These are phyloP conservation scores for Busseola fusca DNA, from an alignment of 2,888 invertebrate genomes.

Conservation along the genomic window DNA sequence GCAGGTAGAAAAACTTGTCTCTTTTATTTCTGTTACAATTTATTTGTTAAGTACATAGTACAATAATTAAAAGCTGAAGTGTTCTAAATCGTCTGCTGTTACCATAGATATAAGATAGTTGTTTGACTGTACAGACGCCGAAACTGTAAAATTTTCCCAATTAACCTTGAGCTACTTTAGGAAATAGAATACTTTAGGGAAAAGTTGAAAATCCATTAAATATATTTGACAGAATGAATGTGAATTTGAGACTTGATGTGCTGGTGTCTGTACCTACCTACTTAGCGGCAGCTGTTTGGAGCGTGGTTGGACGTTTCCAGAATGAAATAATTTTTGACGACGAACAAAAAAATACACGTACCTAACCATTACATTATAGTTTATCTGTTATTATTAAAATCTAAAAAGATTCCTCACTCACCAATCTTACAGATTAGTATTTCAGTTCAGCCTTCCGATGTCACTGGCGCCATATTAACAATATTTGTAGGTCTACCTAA, in stretches of 20 bases:
- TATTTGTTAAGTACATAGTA: neutral
- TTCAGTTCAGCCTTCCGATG: constrained; percentile 27
- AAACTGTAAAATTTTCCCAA: too few relatives aligned
- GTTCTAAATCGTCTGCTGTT: neutral
- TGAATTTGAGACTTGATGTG: too few relatives aligned
- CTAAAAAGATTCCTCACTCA: constrained; percentile 1
- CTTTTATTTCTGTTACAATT: neutral
- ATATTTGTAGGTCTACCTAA: neutral
- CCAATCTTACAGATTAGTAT: constrained; percentile 10
- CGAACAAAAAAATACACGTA: neutral
- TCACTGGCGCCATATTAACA: constrained; percentile 14
- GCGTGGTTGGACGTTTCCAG: neutral
- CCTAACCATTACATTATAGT: neutral
- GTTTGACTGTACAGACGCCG: too few relatives aligned
- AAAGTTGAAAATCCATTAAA: too few relatives aligned
- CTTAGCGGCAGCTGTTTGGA: neutral
- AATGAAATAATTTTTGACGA: neutral
- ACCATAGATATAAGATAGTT: too few relatives aligned
- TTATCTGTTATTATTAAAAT: neutral
- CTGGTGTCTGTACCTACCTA: too few relatives aligned
- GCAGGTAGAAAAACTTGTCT: too few relatives aligned
- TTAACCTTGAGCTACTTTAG: too few relatives aligned
- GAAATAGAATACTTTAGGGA: too few relatives aligned
- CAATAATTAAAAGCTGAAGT: neutral
- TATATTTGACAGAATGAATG: too few relatives aligned